These are phyloP conservation scores for Avahi laniger DNA, from an alignment of 2,797 vertebrate genomes.

Conservation along the genomic window DNA sequence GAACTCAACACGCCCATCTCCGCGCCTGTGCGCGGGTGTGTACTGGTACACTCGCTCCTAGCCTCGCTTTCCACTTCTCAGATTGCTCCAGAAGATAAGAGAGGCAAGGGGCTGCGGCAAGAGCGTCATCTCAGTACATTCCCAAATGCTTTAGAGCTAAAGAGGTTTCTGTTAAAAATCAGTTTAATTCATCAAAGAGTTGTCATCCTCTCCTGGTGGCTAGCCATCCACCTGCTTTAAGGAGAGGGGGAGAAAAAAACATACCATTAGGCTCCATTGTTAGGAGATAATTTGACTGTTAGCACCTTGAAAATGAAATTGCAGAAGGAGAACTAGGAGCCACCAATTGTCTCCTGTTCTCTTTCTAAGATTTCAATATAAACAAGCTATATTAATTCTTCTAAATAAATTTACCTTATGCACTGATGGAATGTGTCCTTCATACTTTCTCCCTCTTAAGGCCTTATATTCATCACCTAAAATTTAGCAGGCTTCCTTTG, in stretches of 20 bases:
- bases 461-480: conserved; percentile 80
- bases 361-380: conserved; percentile 68
- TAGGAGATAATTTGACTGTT: conserved; percentile 53
- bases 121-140: conserved; percentile 2
- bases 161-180: conserved; percentile 28
- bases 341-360: conserved; percentile 62
- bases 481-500: conserved; percentile 82
- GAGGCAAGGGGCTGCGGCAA: background rate
- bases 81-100: background rate
- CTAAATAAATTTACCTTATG: conserved; percentile 72
- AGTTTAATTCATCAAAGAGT: conserved; percentile 49
- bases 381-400: conserved; percentile 75
- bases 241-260: background rate
- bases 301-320: conserved; percentile 65
- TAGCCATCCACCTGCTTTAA: conserved; percentile 70
- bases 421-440: conserved; percentile 73
- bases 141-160: conserved; percentile 34
- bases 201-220: conserved; percentile 39
- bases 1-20: background rate
- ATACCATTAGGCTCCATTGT: conserved; percentile 49
- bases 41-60: fast-evolving
- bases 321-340: conserved; percentile 39
- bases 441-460: conserved; percentile 62
- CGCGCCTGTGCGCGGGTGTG: background rate
- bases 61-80: background rate